Evolutionary conservation across 2,113 vertebrate genomes (phyloP).

Genomic region (Chlorocebus sabaeus): DNA sequence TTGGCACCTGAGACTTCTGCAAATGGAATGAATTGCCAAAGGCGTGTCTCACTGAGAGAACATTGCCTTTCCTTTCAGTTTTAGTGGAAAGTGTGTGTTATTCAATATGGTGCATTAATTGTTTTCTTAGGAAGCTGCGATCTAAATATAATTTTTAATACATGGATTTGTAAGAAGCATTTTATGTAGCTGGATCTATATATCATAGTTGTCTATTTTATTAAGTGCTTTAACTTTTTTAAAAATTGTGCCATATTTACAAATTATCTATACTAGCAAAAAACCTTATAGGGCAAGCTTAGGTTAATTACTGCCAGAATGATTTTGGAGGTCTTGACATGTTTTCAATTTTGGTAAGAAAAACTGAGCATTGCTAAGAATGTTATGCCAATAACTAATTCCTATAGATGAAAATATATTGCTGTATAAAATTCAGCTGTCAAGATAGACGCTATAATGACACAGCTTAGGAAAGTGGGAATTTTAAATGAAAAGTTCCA

Average conservation of each 20-base stretch:
- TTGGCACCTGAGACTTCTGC: slow-evolving; percentile 58
- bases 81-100: slow-evolving; percentile 28
- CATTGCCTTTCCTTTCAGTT: slow-evolving; percentile 42
- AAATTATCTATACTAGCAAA: slow-evolving; percentile 23
- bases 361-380: not conserved
- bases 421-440: not conserved
- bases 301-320: slow-evolving; percentile 44
- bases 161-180: not conserved
- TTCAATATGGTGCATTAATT: slow-evolving; percentile 10
- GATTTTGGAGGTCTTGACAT: slow-evolving; percentile 22
- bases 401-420: not conserved
- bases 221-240: slow-evolving; percentile 29
- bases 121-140: slow-evolving; percentile 39
- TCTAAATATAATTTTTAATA: slow-evolving; percentile 29
- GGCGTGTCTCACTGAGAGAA: slow-evolving; percentile 15
- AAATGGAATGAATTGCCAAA: slow-evolving; percentile 50
- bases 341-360: slow-evolving; percentile 26
- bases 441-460: not conserved
- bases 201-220: not conserved
- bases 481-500: slow-evolving; percentile 27
- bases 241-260: not conserved
- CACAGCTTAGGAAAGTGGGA: not conserved
- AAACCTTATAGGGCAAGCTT: not conserved
- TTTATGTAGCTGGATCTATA: not conserved
- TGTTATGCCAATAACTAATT: slow-evolving; percentile 8